Evolutionary conservation across 2,113 vertebrate species (phyloP).

Genomic region (Penelope pileata): DNA sequence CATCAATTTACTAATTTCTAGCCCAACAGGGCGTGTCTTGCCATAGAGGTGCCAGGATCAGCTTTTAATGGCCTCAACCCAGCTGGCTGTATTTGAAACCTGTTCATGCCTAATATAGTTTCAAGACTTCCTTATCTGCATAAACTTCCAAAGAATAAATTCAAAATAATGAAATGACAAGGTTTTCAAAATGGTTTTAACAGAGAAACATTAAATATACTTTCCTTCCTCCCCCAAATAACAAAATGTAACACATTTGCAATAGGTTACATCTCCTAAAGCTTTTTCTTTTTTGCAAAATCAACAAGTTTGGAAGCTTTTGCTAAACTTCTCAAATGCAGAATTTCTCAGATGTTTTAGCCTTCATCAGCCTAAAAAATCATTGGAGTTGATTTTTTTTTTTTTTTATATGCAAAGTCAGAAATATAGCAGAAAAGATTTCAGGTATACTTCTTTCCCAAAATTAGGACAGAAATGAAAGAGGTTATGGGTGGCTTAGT

Average conservation of each 20-base stretch:
- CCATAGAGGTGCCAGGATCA: conserved; percentile 6
- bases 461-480: not conserved
- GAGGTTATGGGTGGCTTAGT: not conserved
- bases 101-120: not conserved
- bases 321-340: not conserved
- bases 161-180: not conserved
- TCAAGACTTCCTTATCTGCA: not conserved
- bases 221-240: not conserved
- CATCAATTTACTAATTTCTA: conserved; percentile 68
- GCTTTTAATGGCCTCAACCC: conserved; percentile 34
- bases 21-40: conserved; percentile 14
- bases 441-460: not conserved
- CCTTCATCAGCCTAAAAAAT: not conserved
- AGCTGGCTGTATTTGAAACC: conserved; percentile 17
- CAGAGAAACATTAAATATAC: not conserved
- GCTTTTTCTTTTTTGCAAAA: not conserved
- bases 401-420: not conserved
- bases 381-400: not conserved
- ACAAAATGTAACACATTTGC: not conserved
- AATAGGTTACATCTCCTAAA: not conserved
- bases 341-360: not conserved
- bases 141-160: not conserved
- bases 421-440: not conserved
- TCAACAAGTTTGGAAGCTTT: not conserved
- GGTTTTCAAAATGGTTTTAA: not conserved